Base-by-base conservation (phyloP, 2,888 invertebrate species). In the Aleiodes testaceus region DNA sequence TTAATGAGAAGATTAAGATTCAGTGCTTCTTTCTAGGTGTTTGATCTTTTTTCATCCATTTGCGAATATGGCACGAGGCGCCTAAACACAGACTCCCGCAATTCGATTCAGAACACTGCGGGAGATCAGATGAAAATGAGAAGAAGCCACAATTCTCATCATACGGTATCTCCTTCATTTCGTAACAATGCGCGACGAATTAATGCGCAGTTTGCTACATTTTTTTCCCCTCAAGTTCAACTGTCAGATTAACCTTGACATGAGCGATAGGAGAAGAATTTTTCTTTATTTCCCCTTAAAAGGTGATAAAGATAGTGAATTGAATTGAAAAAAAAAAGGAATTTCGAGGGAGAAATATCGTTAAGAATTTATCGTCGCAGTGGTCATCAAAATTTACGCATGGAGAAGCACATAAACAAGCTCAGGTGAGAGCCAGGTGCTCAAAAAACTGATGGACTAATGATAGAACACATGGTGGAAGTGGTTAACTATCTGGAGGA, bases 41-140 rank as follows among this genome's bases (percentile, higher is more conserved):
- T 63, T 45, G 5, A 9, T 5, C 11, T 50, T 36, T 36, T 11
- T 42, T 7, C 16, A 14, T 18, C 6, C 26, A 1, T 42, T 36
- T 42, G 50, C 20, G n/a, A 36, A 5, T 20, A 36, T 20, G 18
- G 42, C 63, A 45, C 45, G 30, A 44, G 22, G 52, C 42, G 11
- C 44, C 14, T 42, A 36, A 11, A 36, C 36, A 11, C 36, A 11
- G 66, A 44, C 52, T 44, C 52, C 36, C 53, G 52, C 52, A 44
- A 66, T 66, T 69, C 64, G 69, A 63, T 69, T 44, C 64, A 69
- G n/a, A 69, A 49, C 69, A 30, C 69, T 44, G 52, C 69, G 45
- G 69, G 69, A 69, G 69, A 63, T 26, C 52, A 44, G 50, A 64
- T 64, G 52, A 50, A 52, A 63, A 45, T 20, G 22, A 18, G 42